phyloP scores from a whole-genome alignment of 2,797 vertebrate genomes.

The Mareca penelope region DNA sequence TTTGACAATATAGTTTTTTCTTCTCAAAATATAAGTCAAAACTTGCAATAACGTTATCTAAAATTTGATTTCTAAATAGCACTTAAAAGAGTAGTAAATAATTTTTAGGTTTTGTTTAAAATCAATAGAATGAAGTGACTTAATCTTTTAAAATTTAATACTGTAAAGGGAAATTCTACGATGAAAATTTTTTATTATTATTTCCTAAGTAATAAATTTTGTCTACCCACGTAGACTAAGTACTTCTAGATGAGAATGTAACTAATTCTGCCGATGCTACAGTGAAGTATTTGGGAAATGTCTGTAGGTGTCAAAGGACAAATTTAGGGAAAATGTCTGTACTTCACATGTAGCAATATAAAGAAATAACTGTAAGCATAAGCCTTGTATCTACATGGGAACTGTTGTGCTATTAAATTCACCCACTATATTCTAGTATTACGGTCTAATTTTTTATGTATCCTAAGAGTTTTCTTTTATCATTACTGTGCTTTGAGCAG shows the following conservation, averaged over 20 bases:
- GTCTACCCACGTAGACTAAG: neutral
- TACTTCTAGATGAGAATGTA: neutral
- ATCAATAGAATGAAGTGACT: too few relatives aligned
- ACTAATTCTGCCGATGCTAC: neutral
- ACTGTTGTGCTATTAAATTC: neutral
- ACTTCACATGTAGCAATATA: neutral
- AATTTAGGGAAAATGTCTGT: neutral
- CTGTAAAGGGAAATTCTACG: neutral
- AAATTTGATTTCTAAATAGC: neutral
- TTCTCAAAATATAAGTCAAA: neutral
- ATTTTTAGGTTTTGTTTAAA: neutral
- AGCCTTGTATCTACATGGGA: neutral
- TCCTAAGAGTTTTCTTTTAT: constrained; percentile 51
- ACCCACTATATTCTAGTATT: neutral
- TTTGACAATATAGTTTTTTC: neutral
- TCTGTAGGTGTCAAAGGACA: neutral
- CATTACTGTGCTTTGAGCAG: constrained; percentile 24
- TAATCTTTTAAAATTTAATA: neutral
- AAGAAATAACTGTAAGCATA: neutral
- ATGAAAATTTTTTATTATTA: too few relatives aligned
- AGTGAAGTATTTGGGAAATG: neutral
- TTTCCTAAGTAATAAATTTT: neutral
- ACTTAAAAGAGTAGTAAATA: neutral
- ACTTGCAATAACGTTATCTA: neutral
- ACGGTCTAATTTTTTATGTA: constrained; percentile 35